phyloP scores from a whole-genome alignment of 1,140 invertebrate species.

The Panagrolaimus sp. region DNA sequence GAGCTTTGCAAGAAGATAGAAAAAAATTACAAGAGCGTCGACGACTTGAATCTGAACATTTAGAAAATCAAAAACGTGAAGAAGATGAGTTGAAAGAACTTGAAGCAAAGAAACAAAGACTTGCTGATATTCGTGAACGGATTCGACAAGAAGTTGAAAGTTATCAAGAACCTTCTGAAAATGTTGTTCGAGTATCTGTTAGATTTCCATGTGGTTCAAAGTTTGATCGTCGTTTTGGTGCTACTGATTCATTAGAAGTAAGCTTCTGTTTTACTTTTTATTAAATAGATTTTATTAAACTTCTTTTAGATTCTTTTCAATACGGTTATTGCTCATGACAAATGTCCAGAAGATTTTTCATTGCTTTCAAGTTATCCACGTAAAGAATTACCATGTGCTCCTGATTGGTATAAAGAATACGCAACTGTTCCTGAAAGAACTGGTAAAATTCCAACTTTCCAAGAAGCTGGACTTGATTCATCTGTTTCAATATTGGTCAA shows the following conservation, averaged over 20 bases:
- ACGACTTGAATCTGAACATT: conserved; percentile 30
- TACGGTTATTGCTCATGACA: conserved; percentile 32
- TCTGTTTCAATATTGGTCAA: conserved; percentile 32
- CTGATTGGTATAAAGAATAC: conserved; percentile 40
- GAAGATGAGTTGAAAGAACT: conserved; percentile 27
- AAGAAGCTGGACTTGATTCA: conserved; percentile 33
- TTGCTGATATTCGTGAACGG: conserved; percentile 23
- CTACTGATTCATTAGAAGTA: conserved; percentile 37
- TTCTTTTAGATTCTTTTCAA: conserved; percentile 41
- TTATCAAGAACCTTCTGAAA: background rate
- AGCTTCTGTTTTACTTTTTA: conserved; percentile 5
- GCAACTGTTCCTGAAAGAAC: background rate
- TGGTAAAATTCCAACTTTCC: conserved; percentile 35
- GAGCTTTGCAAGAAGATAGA: conserved; percentile 34
- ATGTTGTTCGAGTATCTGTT: conserved; percentile 36
- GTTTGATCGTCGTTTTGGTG: conserved; percentile 28
- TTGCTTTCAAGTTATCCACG: conserved; percentile 35
- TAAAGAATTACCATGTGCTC: conserved; percentile 35
- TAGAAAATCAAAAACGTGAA: conserved; percentile 25
- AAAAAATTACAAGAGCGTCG: conserved; percentile 30
- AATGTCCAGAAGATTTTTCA: conserved; percentile 42
- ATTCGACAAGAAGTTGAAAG: conserved; percentile 26
- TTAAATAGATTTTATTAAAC: conserved; percentile 17
- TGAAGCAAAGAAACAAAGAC: conserved; percentile 21
- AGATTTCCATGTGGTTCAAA: conserved; percentile 36